Evolutionary conservation across 2,113 vertebrate genomes (phyloP), one percentile per base, ranked within the genome.

Genomic region (Lophura nycthemera): DNA sequence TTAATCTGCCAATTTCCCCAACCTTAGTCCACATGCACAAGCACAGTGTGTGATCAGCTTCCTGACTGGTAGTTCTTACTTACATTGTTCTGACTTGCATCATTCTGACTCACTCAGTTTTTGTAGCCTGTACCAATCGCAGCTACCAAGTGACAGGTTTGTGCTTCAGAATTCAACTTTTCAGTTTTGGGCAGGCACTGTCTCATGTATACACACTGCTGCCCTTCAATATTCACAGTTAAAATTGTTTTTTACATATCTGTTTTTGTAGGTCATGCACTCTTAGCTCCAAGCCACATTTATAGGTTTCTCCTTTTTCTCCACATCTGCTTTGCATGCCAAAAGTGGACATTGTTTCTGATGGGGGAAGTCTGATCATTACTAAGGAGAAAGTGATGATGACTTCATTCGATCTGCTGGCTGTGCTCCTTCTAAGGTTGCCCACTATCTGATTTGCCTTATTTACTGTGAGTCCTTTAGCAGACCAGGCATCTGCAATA

Each of bases 151-250:
- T 57, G 67, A 32, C 47, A 81, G 34, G 30, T 48, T 63, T 56
- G 17, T 50, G 34, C 34, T 32, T 63, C 17, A 56, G 16, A 32
- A 34, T 75, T 73, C 27, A 67, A 65, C 52, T 60, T 45, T 43
- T 61, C 52, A 54, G 8, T 61, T 86, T 85, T 48, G 17, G 20
- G 48, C 54, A 61, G n/a, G 34, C 30, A 15, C 61, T 11, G 6
- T 47, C n/a, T 22, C 32, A 42, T 10, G 24, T 29, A 20, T 0
- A 0, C 71, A 29, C 2, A 2, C 27, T 52, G 43, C 25, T 1
- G 4, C 43, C 14, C 66, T 72, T 60, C 42, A 65, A 21, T 59
- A 21, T 76, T 89, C 71, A 38, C 32, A 40, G 4, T 70, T 63
- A 61, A 69, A 63, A 10, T 29, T 63, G 40, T 0, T 15, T 75